Percentiles rank a stretch among this genome's conserved stretches.
These are phyloP conservation scores for Thryonomys swinderianus DNA, from an alignment of 2,113 vertebrate species.

Conservation along the genomic window DNA sequence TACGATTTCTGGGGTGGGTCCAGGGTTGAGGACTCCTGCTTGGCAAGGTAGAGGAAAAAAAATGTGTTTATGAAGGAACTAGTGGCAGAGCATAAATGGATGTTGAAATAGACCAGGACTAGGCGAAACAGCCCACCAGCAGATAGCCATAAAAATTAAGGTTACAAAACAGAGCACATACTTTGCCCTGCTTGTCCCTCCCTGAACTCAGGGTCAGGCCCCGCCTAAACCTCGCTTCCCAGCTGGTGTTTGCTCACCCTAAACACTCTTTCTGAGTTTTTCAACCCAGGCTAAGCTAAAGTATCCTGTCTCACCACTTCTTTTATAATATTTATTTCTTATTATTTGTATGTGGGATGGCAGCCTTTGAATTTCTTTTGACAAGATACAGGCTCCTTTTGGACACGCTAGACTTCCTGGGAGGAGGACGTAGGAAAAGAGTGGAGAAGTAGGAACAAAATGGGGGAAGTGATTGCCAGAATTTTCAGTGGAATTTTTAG, in stretches of 20 bases:
- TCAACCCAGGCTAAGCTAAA: conserved; percentile 44
- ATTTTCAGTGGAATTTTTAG: neutral
- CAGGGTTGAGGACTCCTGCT: conserved; percentile 70
- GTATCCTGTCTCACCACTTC: conserved; percentile 54
- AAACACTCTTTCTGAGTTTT: conserved; percentile 34
- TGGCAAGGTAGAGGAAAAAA: conserved; percentile 77
- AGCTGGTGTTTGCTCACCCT: conserved; percentile 63
- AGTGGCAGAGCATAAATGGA: conserved; percentile 68
- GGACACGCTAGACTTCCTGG: conserved; percentile 4
- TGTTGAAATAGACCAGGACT: conserved; percentile 83
- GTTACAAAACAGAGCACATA: conserved; percentile 75
- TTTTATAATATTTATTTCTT: conserved; percentile 61
- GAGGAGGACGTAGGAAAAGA: neutral
- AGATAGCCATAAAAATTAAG: conserved; percentile 78
- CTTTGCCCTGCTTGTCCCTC: conserved; percentile 55
- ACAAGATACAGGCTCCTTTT: conserved; percentile 60
- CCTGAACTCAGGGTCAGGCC: conserved; percentile 75
- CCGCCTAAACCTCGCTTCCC: conserved; percentile 33
- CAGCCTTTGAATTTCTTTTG: conserved; percentile 56
- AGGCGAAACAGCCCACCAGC: conserved; percentile 77
- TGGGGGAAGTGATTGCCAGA: neutral
- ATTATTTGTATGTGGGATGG: conserved; percentile 53
- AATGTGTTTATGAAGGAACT: conserved; percentile 81
- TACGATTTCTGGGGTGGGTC: conserved; percentile 43
- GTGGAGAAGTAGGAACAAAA: neutral